Percentiles rank a stretch among this genome's conserved stretches.
phyloP scores from a whole-genome alignment of 2,888 invertebrate species.

The Drosophila histrio region DNA sequence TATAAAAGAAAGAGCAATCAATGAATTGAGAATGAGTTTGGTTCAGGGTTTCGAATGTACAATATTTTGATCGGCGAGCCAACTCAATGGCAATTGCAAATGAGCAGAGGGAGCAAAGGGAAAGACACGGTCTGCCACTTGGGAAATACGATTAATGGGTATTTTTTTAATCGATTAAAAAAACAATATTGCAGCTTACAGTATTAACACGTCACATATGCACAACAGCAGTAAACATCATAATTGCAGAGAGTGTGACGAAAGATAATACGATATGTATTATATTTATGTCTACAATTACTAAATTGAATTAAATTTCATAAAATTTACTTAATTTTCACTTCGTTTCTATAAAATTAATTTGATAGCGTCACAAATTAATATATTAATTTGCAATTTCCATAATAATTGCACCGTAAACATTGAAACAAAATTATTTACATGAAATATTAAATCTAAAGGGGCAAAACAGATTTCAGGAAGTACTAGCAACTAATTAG shows the following conservation, averaged over 20 bases:
- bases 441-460: no score
- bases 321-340: not conserved
- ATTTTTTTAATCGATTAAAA: conserved; percentile 22
- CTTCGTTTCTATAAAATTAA: no score
- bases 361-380: no score
- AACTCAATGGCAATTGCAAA: conserved; percentile 55
- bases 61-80: not conserved
- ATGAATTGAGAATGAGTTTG: conserved; percentile 7
- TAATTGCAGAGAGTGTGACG: not conserved
- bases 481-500: no score
- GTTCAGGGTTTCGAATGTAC: not conserved
- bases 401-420: no score
- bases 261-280: not conserved
- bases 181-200: conserved; percentile 21
- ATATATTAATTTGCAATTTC: no score
- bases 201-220: conserved; percentile 10
- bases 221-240: not conserved
- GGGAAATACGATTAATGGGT: conserved; percentile 48
- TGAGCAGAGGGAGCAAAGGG: conserved; percentile 23
- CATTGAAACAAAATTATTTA: no score
- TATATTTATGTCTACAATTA: not conserved
- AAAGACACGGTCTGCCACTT: conserved; percentile 3
- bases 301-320: not conserved
- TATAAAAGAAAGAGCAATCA: not conserved
- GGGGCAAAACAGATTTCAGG: no score